Evolutionary conservation across 2,113 vertebrate species (phyloP).

Genomic region (Sander vitreus): DNA sequence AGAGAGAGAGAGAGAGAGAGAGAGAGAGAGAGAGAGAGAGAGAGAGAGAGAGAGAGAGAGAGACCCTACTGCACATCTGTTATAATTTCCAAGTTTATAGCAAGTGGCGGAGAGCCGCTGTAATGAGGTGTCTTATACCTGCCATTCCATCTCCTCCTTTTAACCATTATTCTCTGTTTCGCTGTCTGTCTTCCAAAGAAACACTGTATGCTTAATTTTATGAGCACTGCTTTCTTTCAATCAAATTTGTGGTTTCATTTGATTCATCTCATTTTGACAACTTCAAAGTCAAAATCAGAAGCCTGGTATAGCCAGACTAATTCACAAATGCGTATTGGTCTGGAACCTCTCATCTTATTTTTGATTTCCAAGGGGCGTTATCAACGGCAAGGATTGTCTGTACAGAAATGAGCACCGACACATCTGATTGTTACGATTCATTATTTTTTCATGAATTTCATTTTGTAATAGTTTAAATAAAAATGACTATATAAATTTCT

Average conservation of each 20-base stretch:
- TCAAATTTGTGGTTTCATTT: background rate
- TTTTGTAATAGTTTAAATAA: background rate
- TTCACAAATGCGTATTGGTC: too few species aligned
- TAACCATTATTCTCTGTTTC: constrained; percentile 9
- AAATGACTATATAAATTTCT: background rate
- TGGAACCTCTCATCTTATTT: too few species aligned
- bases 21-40: background rate
- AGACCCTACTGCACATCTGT: constrained; percentile 42
- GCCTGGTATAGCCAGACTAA: too few species aligned
- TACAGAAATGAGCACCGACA: constrained; percentile 1
- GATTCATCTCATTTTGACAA: background rate
- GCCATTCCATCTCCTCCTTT: constrained; percentile 39
- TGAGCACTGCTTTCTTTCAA: background rate
- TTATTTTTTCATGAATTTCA: background rate
- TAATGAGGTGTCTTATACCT: constrained; percentile 64
- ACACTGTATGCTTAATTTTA: background rate
- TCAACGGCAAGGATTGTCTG: background rate
- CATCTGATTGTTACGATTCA: background rate
- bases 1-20: background rate
- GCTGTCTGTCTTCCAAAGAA: constrained; percentile 8
- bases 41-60: background rate
- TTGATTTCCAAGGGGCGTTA: too few species aligned
- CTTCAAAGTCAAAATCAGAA: background rate
- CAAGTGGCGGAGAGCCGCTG: constrained; percentile 33
- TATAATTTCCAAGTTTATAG: constrained; percentile 50